Percentiles rank a stretch among this genome's conserved stretches.
Conservation (phyloP, 2,797 vertebrate genomes). For the Scolopax rusticola region DNA sequence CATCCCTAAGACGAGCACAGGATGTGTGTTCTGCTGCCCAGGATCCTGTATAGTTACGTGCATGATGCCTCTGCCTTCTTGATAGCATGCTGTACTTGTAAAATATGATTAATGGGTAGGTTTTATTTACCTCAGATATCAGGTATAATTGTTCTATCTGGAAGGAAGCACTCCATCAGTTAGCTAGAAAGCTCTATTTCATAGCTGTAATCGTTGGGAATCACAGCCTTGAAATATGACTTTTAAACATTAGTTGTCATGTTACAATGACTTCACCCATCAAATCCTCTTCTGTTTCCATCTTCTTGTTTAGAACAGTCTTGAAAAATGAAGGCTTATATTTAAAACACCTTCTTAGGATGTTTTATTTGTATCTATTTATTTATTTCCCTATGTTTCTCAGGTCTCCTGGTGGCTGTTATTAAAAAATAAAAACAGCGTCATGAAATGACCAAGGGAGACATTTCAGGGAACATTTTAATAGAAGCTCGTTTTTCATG, state of each 20-base stretch:
- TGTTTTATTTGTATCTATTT: constrained; percentile 31
- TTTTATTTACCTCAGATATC: constrained; percentile 59
- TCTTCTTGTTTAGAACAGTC: constrained; percentile 5
- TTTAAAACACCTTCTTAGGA: constrained; percentile 13
- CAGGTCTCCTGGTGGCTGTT: constrained; percentile 11
- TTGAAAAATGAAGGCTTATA: constrained; percentile 42
- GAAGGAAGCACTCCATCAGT: constrained; percentile 43
- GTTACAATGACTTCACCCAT: constrained; percentile 45
- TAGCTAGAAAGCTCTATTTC: constrained; percentile 42
- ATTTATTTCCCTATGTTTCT: constrained; percentile 3
- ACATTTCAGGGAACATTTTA: constrained; percentile 31
- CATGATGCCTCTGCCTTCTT: neutral
- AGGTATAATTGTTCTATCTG: constrained; percentile 44
- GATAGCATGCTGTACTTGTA: neutral
- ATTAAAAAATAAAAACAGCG: neutral
- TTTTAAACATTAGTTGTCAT: constrained; percentile 51
- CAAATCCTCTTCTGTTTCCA: constrained; percentile 11
- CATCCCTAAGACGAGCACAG: neutral
- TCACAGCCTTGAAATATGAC: constrained; percentile 34
- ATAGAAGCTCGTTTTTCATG: constrained; percentile 38
- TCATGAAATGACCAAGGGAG: constrained; percentile 25
- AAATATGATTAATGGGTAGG: constrained; percentile 34
- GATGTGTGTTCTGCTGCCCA: neutral
- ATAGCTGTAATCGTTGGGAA: constrained; percentile 42
- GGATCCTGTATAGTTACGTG: neutral